These are phyloP conservation scores for Mobula birostris DNA, from an alignment of 2,113 vertebrate species.

Conservation along the genomic window DNA sequence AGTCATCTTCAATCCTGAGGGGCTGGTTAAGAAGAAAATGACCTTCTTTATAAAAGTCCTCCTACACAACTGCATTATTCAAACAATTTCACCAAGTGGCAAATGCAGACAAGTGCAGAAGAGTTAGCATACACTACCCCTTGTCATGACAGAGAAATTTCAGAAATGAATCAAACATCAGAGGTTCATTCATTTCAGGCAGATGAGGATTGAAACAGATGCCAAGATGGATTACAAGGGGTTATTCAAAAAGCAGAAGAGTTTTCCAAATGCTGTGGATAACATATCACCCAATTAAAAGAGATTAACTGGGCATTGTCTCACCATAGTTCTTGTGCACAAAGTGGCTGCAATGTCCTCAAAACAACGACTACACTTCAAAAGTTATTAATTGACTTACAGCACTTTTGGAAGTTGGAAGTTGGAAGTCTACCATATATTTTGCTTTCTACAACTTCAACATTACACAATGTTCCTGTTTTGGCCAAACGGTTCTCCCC, in stretches of 20 bases:
- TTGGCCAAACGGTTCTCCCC: not conserved
- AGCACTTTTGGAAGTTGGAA: not conserved
- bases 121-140: not conserved
- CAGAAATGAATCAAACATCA: not conserved
- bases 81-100: not conserved
- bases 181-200: not conserved
- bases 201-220: not conserved
- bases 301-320: not conserved
- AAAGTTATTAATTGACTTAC: not conserved
- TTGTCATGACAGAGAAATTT: not conserved
- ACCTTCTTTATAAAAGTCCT: not conserved
- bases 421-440: too few species aligned
- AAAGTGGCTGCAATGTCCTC: not conserved
- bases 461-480: too few species aligned
- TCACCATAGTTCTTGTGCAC: not conserved
- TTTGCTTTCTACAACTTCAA: too few species aligned
- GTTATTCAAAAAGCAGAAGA: not conserved
- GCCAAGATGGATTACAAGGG: not conserved
- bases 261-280: not conserved
- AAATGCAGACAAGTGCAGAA: not conserved
- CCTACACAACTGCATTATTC: not conserved
- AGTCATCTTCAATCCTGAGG: too few species aligned
- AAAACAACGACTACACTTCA: not conserved
- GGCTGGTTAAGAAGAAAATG: too few species aligned
- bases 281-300: not conserved